These are phyloP conservation scores for Holotrichia oblita DNA, from an alignment of 1,140 invertebrate genomes.

Conservation along the genomic window DNA sequence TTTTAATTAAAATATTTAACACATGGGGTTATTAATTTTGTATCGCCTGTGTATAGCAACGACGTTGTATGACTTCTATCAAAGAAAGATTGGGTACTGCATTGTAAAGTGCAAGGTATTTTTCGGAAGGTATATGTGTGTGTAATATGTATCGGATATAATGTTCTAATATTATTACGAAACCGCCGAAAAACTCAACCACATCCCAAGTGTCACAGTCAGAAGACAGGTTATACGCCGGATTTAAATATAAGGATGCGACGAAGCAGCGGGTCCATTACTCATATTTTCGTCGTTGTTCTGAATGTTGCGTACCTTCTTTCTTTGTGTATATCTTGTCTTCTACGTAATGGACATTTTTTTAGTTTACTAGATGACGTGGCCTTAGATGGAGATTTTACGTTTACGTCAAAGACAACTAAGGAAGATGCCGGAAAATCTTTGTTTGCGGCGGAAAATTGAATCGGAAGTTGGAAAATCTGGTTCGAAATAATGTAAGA, in stretches of 20 bases:
- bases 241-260: conserved; percentile 22
- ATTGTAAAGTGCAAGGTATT: not conserved
- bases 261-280: conserved; percentile 10
- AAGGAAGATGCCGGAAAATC: conserved; percentile 69
- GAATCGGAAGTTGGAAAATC: no score
- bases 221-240: not conserved
- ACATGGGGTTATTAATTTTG: no score
- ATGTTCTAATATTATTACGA: not conserved
- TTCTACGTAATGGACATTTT: conserved; percentile 17
- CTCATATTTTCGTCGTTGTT: conserved; percentile 22
- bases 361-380: conserved; percentile 63
- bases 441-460: conserved; percentile 71
- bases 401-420: conserved; percentile 74
- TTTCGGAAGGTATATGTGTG: not conserved
- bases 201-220: not conserved
- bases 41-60: no score
- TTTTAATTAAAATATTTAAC: no score
- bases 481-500: not conserved
- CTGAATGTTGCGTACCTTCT: not conserved
- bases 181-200: not conserved
- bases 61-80: no score
- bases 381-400: conserved; percentile 72
- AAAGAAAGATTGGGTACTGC: not conserved
- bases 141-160: not conserved
- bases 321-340: conserved; percentile 1